Evolutionary conservation across 2,797 vertebrate genomes (phyloP).

Genomic region (Tamandua tetradactyla): DNA sequence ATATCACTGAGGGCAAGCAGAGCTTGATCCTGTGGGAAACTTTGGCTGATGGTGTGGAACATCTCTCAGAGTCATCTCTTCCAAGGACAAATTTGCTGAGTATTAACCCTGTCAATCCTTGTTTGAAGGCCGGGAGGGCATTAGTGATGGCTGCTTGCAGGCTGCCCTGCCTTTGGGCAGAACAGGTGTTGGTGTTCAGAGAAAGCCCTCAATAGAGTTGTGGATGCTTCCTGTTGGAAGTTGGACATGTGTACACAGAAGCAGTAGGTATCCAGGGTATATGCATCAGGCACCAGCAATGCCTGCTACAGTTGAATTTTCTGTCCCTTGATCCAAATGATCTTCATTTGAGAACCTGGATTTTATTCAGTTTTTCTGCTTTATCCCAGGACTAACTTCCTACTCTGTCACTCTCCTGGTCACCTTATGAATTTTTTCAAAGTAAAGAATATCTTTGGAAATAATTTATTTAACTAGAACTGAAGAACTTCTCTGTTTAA

Average conservation of each 20-base stretch:
- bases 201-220: not conserved
- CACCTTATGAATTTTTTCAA: not conserved
- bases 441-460: not conserved
- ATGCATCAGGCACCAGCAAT: not conserved
- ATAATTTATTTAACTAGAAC: not conserved
- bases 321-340: not conserved
- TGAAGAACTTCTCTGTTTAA: not conserved
- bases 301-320: not conserved
- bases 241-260: not conserved
- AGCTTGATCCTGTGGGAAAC: not conserved
- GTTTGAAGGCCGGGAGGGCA: not conserved
- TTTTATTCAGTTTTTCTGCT: not conserved
- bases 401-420: not conserved
- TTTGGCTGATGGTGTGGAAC: not conserved
- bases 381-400: not conserved
- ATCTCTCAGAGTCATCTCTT: no score
- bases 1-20: not conserved
- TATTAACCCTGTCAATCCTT: not conserved
- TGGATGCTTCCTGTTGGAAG: not conserved
- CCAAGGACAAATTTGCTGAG: not conserved
- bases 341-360: not conserved
- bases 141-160: no score
- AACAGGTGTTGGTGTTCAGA: not conserved
- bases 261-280: not conserved
- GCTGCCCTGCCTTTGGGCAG: not conserved